Base-by-base conservation (phyloP, 2,113 vertebrate genomes). In the Morone chrysops region DNA sequence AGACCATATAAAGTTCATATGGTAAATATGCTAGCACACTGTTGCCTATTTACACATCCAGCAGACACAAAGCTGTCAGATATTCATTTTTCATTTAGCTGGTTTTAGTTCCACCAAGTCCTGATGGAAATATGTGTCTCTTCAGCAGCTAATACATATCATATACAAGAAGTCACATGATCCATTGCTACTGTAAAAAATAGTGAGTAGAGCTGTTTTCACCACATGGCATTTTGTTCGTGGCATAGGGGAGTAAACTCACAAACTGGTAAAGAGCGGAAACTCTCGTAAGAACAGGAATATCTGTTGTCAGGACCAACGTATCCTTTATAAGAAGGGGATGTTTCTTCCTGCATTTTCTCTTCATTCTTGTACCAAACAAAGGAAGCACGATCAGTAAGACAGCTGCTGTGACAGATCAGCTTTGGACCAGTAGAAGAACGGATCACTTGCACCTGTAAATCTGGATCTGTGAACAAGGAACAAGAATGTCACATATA, bases 351-450 rank as follows among this genome's bases (percentile, higher is more conserved):
- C 2, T 2, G 10, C 2, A 71, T 38, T 47, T 47, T 2, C 0
- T 0, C 8, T 11, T 22, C 18, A 40, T 81, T 85, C 72, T 53
- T 25, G 25, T 47, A 85, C 83, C 83, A 85, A 56, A 54, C 18
- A 9, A 71, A 85, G 8, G 61, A 43, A 20, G 48, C 50, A 20
- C 36, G 69, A 43, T 22, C 56, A 43, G n/a, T 5, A 6, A 25
- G 9, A 40, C 79, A 86, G 63, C 57, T 86, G 84, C 69, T 86
- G 56, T 57, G 38, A 53, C 84, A 86, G 31, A 77, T 50, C 59
- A 87, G 75, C n/a, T 31, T 59, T 54, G 59, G 65, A 70, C 80
- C 80, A 25, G 8, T 31, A 4, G 75, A 14, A 20, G 56, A 50
- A 53, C 17, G 18, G 75, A 45, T 65, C 76, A 88, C 75, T 62